These are phyloP conservation scores for Triplophysa bombifrons DNA, from an alignment of 2,797 vertebrate genomes.

Conservation along the genomic window DNA sequence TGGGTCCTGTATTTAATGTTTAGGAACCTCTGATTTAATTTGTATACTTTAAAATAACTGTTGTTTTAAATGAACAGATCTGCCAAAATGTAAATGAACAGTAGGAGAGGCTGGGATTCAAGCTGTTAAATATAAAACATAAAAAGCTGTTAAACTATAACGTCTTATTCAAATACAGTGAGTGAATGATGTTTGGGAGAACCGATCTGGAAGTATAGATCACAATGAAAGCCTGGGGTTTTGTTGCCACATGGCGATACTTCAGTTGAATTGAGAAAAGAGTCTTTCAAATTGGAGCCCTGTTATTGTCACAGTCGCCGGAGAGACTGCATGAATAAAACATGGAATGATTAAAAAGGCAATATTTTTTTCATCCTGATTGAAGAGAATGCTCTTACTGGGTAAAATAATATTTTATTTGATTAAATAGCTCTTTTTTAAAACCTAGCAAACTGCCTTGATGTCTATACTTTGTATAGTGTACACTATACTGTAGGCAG, in stretches of 20 bases:
- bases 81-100: neutral
- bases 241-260: neutral
- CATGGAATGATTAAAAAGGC: constrained; percentile 13
- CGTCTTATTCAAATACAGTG: neutral
- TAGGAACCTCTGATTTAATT: neutral
- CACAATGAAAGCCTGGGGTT: constrained; percentile 8
- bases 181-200: neutral
- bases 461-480: neutral
- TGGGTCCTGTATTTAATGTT: too few relatives aligned
- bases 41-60: neutral
- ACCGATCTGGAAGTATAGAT: constrained; percentile 1
- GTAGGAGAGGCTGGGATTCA: neutral
- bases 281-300: constrained; percentile 2
- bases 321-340: constrained; percentile 25
- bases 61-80: neutral
- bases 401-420: neutral
- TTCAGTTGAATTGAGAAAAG: neutral
- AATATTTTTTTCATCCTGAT: constrained; percentile 18
- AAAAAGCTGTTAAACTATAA: too few relatives aligned
- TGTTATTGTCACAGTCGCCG: constrained; percentile 34
- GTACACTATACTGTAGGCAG: neutral
- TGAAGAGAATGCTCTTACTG: constrained; percentile 1
- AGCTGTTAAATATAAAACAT: too few relatives aligned
- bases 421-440: neutral
- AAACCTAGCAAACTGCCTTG: neutral